A percentile compares a stretch with the other conserved stretches of the same genome.
Conservation (phyloP, 1,140 invertebrate genomes). For the Trachymyrmex cornetzi region DNA sequence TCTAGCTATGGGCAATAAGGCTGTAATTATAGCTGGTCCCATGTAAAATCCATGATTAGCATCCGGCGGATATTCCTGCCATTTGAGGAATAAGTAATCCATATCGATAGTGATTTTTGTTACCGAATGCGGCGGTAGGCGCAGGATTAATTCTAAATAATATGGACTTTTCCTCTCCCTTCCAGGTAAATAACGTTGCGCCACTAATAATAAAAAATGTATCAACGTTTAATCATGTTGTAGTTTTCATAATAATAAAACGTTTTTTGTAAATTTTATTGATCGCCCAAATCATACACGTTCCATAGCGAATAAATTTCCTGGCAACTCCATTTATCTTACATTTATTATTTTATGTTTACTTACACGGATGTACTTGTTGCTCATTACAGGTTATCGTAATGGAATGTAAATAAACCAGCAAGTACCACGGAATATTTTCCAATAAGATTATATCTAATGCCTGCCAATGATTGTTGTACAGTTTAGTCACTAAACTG, state of each 20-base stretch:
- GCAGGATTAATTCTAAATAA: constrained; percentile 95
- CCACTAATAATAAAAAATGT: constrained; percentile 78
- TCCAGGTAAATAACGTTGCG: constrained; percentile 92
- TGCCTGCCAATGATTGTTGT: constrained; percentile 91
- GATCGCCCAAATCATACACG: neutral
- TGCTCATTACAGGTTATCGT: constrained; percentile 89
- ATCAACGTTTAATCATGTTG: neutral
- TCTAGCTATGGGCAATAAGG: constrained; percentile 91
- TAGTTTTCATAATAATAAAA: constrained; percentile 54
- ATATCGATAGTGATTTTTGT: constrained; percentile 96
- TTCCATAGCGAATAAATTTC: constrained; percentile 26
- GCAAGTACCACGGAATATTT: constrained; percentile 97
- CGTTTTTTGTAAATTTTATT: constrained; percentile 48
- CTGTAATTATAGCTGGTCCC: constrained; percentile 94
- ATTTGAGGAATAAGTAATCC: constrained; percentile 98
- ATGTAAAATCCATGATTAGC: constrained; percentile 99
- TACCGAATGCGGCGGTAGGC: constrained; percentile 92
- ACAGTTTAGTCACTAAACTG: constrained; percentile 93
- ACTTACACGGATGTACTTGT: constrained; percentile 89
- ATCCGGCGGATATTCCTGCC: constrained; percentile 99
- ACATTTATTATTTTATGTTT: constrained; percentile 16
- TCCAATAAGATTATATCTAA: constrained; percentile 91
- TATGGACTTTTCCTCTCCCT: constrained; percentile 94
- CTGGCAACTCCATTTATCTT: constrained; percentile 14
- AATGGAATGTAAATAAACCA: constrained; percentile 96